These are phyloP conservation scores for Corvus hawaiiensis DNA, from an alignment of 2,113 vertebrate genomes.

Conservation along the genomic window DNA sequence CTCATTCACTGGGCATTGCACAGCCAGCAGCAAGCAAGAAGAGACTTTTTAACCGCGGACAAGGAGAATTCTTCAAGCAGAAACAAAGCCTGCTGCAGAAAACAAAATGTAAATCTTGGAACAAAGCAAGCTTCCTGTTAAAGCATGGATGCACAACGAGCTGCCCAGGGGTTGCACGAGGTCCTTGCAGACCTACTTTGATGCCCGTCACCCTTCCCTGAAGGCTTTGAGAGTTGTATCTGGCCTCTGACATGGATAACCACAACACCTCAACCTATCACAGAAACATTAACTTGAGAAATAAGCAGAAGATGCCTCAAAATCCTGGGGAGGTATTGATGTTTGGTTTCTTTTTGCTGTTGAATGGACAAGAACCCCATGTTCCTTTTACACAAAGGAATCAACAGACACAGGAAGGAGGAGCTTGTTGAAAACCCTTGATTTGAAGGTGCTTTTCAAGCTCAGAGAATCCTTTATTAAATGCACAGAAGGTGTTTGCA, in stretches of 20 bases:
- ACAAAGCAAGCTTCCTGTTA: slow-evolving; percentile 17
- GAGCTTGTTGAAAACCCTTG: not conserved
- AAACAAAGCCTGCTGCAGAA: slow-evolving; percentile 23
- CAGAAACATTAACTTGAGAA: not conserved
- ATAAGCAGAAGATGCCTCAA: not conserved
- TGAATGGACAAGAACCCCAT: not conserved
- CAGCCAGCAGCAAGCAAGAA: slow-evolving; percentile 41
- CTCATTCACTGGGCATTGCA: slow-evolving; percentile 13
- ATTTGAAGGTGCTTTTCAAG: not conserved
- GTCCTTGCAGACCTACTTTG: not conserved
- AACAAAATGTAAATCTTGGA: slow-evolving; percentile 45
- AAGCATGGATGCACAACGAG: slow-evolving; percentile 18
- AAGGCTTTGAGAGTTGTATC: not conserved
- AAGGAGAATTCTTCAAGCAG: slow-evolving; percentile 24
- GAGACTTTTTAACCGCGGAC: not conserved
- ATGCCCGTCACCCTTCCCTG: not conserved
- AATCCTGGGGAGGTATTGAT: not conserved
- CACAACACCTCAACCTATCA: not conserved
- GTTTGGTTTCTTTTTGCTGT: not conserved
- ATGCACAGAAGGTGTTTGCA: not conserved
- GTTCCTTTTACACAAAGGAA: not conserved
- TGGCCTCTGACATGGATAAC: not conserved
- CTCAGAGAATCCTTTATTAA: not conserved
- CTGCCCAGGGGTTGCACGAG: slow-evolving; percentile 21
- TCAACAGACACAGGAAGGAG: not conserved